Evolutionary conservation across 2,888 invertebrate genomes (phyloP).

Genomic region (Scaptomyza cyrtandrae): DNA sequence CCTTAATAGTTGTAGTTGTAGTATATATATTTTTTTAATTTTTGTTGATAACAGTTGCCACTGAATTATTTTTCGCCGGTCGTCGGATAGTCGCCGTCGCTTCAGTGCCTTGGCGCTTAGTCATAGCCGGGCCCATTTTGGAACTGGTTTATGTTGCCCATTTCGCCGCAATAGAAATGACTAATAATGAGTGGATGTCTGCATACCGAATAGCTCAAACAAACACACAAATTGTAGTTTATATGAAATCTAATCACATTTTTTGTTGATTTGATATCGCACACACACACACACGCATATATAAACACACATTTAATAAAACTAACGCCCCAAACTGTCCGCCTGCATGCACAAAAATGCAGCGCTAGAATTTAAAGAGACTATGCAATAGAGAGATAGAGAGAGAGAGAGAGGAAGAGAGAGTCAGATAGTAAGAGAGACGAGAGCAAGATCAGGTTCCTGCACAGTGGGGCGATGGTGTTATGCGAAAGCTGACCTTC

Average conservation of each 20-base stretch:
- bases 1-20: slow-evolving; percentile 16
- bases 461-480: slow-evolving; percentile 41
- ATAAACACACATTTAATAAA: background rate
- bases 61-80: slow-evolving; percentile 36
- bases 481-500: slow-evolving; percentile 38
- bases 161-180: slow-evolving; percentile 41
- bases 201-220: slow-evolving; percentile 10
- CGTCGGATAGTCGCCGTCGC: slow-evolving; percentile 23
- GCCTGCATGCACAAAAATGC: slow-evolving; percentile 45
- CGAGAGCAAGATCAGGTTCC: slow-evolving; percentile 26
- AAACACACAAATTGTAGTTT: slow-evolving; percentile 22
- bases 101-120: slow-evolving; percentile 41
- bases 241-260: slow-evolving; percentile 68
- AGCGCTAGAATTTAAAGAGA: slow-evolving; percentile 15
- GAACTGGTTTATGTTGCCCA: slow-evolving; percentile 55
- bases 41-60: slow-evolving; percentile 47
- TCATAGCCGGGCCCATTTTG: slow-evolving; percentile 36
- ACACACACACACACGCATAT: slow-evolving; percentile 17
- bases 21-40: slow-evolving; percentile 5
- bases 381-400: slow-evolving; percentile 3
- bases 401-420: no score
- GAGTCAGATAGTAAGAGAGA: no score
- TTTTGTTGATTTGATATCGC: slow-evolving; percentile 59
- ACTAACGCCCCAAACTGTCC: slow-evolving; percentile 45
- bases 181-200: slow-evolving; percentile 49